Percentiles rank a stretch among this genome's conserved stretches.
Evolutionary conservation across 2,888 invertebrate species (phyloP).

Genomic region (Biston stratarius): DNA sequence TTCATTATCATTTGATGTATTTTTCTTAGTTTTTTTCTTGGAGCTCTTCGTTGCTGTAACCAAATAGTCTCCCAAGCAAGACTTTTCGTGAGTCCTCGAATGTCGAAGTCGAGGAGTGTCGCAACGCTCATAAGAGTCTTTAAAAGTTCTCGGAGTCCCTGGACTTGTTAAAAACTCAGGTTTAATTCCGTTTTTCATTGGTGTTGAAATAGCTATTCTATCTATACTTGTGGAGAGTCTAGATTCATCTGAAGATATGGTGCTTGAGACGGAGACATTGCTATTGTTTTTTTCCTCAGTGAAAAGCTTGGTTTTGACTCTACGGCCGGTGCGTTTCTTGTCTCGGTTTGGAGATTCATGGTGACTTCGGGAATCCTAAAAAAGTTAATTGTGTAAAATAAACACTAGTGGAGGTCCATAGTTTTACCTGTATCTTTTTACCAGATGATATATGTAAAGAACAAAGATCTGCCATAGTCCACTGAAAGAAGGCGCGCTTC

Average conservation of each 20-base stretch:
- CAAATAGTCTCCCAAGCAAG: constrained; percentile 73
- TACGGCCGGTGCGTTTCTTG: constrained; percentile 64
- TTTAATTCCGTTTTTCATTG: constrained; percentile 70
- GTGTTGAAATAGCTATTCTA: constrained; percentile 68
- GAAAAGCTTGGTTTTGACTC: constrained; percentile 78
- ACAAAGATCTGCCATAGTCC: no score
- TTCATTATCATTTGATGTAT: constrained; percentile 66
- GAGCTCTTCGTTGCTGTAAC: constrained; percentile 65
- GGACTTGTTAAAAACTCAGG: constrained; percentile 69
- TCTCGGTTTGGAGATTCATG: constrained; percentile 76
- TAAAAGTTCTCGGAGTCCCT: constrained; percentile 66
- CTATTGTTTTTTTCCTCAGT: constrained; percentile 63
- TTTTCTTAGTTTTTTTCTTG: constrained; percentile 70
- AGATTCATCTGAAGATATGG: constrained; percentile 72
- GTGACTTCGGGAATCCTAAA: constrained; percentile 56
- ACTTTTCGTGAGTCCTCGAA: constrained; percentile 72
- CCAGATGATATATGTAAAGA: no score
- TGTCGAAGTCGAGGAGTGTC: constrained; percentile 73
- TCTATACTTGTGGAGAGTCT: constrained; percentile 65
- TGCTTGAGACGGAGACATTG: constrained; percentile 51
- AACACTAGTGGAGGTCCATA: no score
- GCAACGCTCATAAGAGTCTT: constrained; percentile 66
- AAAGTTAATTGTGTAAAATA: not conserved
- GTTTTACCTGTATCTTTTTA: no score
- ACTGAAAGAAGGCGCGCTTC: no score